Percentiles rank a stretch among this genome's conserved stretches.
Evolutionary conservation across 2,888 invertebrate genomes (phyloP).

Genomic region (Himalopsyche tibetana): DNA sequence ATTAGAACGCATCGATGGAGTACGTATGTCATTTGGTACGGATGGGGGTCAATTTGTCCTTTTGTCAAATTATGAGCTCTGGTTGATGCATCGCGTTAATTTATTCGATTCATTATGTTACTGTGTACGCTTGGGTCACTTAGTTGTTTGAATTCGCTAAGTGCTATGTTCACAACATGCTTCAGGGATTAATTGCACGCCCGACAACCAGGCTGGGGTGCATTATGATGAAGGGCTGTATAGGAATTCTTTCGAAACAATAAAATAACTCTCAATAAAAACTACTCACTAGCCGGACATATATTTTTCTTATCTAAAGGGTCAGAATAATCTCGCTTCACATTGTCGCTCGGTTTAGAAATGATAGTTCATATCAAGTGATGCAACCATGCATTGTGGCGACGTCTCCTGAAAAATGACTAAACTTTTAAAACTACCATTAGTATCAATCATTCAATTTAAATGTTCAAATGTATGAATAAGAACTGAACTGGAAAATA

Average conservation of each 20-base stretch:
- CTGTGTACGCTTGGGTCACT: conserved; percentile 55
- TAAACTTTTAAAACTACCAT: too few relatives aligned
- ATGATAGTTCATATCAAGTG: too few relatives aligned
- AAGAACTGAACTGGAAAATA: too few relatives aligned
- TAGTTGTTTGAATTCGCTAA: conserved; percentile 62
- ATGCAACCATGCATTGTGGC: too few relatives aligned
- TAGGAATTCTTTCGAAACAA: neutral
- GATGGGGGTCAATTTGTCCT: neutral
- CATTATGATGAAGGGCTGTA: conserved; percentile 4
- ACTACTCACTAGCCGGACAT: too few relatives aligned
- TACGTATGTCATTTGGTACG: neutral
- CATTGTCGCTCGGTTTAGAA: too few relatives aligned
- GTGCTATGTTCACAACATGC: conserved; percentile 62
- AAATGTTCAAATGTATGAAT: too few relatives aligned
- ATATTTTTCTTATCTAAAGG: too few relatives aligned
- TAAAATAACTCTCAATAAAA: too few relatives aligned
- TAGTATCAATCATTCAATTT: too few relatives aligned
- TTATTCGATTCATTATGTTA: conserved; percentile 63
- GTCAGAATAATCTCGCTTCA: too few relatives aligned
- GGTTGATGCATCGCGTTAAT: conserved; percentile 47
- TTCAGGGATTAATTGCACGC: conserved; percentile 58
- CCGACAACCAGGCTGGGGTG: conserved; percentile 20
- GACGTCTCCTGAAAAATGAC: too few relatives aligned
- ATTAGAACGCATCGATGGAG: neutral
- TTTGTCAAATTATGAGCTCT: neutral